Percentiles rank a stretch among this genome's conserved stretches.
Evolutionary conservation across 2,888 invertebrate genomes (phyloP).

Genomic region (Drosophila barbarae): DNA sequence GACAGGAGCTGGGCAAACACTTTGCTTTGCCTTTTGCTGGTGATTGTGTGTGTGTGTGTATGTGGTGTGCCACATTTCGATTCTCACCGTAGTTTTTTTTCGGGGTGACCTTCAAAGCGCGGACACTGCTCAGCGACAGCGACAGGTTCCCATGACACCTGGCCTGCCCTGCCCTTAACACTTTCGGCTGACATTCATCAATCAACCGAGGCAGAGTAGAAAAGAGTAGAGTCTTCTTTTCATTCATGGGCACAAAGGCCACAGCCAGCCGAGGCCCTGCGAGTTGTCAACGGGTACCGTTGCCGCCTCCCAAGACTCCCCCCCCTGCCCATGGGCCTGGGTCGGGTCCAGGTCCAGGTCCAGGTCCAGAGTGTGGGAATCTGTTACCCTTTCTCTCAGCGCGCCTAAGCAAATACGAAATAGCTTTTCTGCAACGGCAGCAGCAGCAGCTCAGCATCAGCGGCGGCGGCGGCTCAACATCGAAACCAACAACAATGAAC

Average conservation of each 20-base stretch:
- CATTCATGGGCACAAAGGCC: slow-evolving; percentile 56
- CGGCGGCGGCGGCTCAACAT: slow-evolving; percentile 5
- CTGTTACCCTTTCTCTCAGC: slow-evolving; percentile 75
- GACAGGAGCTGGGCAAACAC: slow-evolving; percentile 42
- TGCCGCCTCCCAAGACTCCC: slow-evolving; percentile 10
- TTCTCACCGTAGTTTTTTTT: slow-evolving; percentile 14
- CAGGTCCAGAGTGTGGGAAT: slow-evolving; percentile 71
- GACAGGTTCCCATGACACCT: slow-evolving; percentile 68
- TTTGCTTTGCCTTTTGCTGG: neutral
- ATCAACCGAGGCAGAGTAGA: slow-evolving; percentile 37
- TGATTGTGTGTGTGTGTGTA: slow-evolving; percentile 10
- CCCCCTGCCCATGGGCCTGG: neutral
- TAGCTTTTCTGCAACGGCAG: slow-evolving; percentile 59
- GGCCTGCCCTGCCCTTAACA: slow-evolving; percentile 47
- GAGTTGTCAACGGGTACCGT: slow-evolving; percentile 61
- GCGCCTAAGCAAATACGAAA: slow-evolving; percentile 61
- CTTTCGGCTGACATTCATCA: slow-evolving; percentile 64
- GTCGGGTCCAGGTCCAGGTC: slow-evolving; percentile 7
- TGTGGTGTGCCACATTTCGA: slow-evolving; percentile 31
- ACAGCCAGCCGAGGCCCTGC: slow-evolving; percentile 8
- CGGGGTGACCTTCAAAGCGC: slow-evolving; percentile 58
- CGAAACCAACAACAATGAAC: slow-evolving; percentile 21
- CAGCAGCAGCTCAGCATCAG: slow-evolving; percentile 6
- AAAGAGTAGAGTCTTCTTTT: slow-evolving; percentile 45
- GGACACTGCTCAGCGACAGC: neutral